phyloP scores from a whole-genome alignment of 92 coral and sea anemone genomes.

The Muricea muricata region DNA sequence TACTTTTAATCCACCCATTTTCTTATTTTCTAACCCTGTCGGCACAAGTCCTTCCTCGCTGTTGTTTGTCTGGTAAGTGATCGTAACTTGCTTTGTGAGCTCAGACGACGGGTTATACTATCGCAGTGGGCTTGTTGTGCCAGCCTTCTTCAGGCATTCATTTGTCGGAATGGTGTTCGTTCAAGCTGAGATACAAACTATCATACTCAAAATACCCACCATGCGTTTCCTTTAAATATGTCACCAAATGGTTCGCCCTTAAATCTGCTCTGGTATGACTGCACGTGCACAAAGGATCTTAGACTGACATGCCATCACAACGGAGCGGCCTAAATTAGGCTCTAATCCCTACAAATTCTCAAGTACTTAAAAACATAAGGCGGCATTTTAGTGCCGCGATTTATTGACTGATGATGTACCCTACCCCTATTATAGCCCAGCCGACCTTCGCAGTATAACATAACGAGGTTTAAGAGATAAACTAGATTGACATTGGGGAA shows the following conservation, averaged over 20 bases:
- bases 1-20: not conserved
- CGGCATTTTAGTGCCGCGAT: not conserved
- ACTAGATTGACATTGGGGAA: not conserved
- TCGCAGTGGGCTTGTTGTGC: slow-evolving; percentile 23
- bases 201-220: slow-evolving; percentile 12
- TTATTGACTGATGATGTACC: slow-evolving; percentile 16
- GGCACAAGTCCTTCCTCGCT: not conserved
- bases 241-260: not conserved
- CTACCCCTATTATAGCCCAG: not conserved
- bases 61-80: slow-evolving; percentile 14
- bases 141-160: slow-evolving; percentile 4
- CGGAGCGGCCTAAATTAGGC: too few species aligned
- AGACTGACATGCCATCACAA: not conserved
- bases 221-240: slow-evolving; percentile 17
- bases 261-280: slow-evolving; percentile 10
- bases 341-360: slow-evolving; percentile 9
- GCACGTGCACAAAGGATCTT: not conserved
- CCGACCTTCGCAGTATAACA: not conserved
- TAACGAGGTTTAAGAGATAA: not conserved
- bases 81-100: not conserved
- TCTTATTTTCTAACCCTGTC: not conserved
- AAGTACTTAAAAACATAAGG: slow-evolving; percentile 3
- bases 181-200: slow-evolving; percentile 20
- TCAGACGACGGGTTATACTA: not conserved
- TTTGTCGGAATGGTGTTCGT: slow-evolving; percentile 21